These are phyloP conservation scores for Catagonus wagneri DNA, from an alignment of 2,113 vertebrate genomes.

Conservation along the genomic window DNA sequence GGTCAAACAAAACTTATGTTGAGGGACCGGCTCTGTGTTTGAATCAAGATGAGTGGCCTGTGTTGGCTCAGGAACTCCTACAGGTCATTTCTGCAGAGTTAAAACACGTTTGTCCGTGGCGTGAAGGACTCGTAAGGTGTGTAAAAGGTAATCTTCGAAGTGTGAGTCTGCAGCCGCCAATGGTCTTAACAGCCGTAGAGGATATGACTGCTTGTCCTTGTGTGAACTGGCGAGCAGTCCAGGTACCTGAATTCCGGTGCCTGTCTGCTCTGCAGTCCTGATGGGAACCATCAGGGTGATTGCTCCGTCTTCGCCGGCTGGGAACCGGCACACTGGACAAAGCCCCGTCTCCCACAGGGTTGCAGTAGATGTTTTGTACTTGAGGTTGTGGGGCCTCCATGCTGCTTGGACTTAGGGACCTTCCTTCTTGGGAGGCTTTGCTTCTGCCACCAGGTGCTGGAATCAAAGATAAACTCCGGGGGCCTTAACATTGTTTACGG, in stretches of 20 bases:
- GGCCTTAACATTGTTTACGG: constrained; percentile 69
- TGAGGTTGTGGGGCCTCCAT: constrained; percentile 62
- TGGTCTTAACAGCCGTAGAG: background rate
- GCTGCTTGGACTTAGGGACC: constrained; percentile 64
- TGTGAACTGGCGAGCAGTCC: background rate
- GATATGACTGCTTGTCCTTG: background rate
- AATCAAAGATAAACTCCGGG: constrained; percentile 46
- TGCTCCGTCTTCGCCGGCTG: background rate
- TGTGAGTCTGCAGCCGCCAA: background rate
- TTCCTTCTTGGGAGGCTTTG: constrained; percentile 70
- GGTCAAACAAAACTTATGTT: background rate
- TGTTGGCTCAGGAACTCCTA: background rate
- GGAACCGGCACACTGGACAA: background rate
- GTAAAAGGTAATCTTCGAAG: constrained; percentile 5
- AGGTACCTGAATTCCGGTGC: background rate
- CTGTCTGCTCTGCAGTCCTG: background rate
- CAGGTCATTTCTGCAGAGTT: background rate
- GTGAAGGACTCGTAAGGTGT: background rate
- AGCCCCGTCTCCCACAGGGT: constrained; percentile 51
- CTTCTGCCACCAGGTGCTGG: constrained; percentile 57
- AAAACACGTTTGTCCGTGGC: background rate
- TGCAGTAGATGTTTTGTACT: background rate
- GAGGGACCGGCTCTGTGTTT: constrained; percentile 29
- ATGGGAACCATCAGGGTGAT: background rate
- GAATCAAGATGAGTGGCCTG: constrained; percentile 14